Base-by-base conservation (phyloP, 2,113 vertebrate genomes). In the Oxygymnocypris stewartii region DNA sequence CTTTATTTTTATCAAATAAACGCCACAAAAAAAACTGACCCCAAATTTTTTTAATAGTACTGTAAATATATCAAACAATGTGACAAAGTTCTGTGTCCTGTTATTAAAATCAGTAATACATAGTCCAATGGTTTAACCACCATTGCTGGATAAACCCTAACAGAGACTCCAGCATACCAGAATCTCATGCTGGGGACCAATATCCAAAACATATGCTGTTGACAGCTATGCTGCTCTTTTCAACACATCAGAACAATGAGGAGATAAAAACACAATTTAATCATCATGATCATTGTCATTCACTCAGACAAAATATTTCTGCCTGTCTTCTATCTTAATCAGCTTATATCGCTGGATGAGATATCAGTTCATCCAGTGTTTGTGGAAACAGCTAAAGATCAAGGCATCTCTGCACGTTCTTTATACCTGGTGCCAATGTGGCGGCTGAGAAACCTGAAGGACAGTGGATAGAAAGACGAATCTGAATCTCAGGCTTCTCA, bases 401-500 rank as follows among this genome's bases (percentile, higher is more conserved):
- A 71, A 20, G 10, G 44, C 9, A 49, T 71, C 44, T 71, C 63
- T 71, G 63, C 63, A 37, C 10, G 14, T 37, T 51, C 18, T 71
- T 82, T 2, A 10, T 23, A 71, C 28, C 42, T 8, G 63, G 6
- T 71, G 63, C 63, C 81, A 82, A 25, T 67, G 47, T 65, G 44
- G 13, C 11, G 37, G 12, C 57, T 44, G 16, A 69, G 18, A 23
- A 49, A 51, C 12, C 0, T 82, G 42, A 44, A 82, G 18, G 20
- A 69, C 10, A 13, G 23, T 3, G 44, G n/a, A 35, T 31, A 71
- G 25, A 83, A 83, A 83, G 31, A 54, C 11, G 5, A 83, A 44
- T 40, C 49, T 74, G 67, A 73, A 25, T 59, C n/a, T 74, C 69
- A 74, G 82, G 47, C 82, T 84, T 82, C 61, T 82, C 80, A 35